Percentiles rank a stretch among this genome's conserved stretches.
Conservation (phyloP, 2,888 invertebrate genomes). For the Andrena haemorrhoa region DNA sequence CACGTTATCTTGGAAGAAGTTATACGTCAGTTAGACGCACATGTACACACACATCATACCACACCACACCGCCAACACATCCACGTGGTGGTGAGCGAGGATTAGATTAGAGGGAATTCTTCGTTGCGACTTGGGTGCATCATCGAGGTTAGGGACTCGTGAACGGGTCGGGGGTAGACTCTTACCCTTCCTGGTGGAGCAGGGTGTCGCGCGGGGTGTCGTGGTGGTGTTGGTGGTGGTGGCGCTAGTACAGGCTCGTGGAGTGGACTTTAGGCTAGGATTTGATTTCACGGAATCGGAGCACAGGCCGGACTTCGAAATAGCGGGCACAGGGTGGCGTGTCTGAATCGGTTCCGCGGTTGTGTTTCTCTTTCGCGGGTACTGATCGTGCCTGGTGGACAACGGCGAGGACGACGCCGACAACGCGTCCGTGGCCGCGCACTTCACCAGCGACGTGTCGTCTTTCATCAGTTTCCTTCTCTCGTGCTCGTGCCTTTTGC, state of each 20-base stretch:
- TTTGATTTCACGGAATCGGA: conserved; percentile 72
- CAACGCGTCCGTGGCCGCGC: conserved; percentile 76
- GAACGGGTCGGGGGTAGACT: conserved; percentile 83
- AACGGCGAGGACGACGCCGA: conserved; percentile 56
- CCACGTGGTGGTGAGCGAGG: conserved; percentile 84
- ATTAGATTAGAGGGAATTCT: conserved; percentile 78
- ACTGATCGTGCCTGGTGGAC: conserved; percentile 65
- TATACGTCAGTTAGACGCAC: conserved; percentile 64
- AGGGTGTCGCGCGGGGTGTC: conserved; percentile 85
- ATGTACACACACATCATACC: conserved; percentile 80
- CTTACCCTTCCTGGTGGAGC: conserved; percentile 85
- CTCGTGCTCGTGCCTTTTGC: conserved; percentile 87
- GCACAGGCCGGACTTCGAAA: conserved; percentile 70
- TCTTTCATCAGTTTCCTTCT: conserved; percentile 86
- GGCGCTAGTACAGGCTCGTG: conserved; percentile 84
- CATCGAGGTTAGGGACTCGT: conserved; percentile 74
- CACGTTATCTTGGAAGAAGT: conserved; percentile 74
- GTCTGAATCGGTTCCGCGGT: conserved; percentile 85
- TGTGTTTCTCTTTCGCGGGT: conserved; percentile 85
- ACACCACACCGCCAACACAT: conserved; percentile 85
- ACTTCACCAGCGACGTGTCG: conserved; percentile 83
- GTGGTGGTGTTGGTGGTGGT: conserved; percentile 85
- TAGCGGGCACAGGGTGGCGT: conserved; percentile 84
- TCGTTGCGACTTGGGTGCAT: conserved; percentile 74
- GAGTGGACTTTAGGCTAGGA: conserved; percentile 82